phyloP scores from a whole-genome alignment of 1,140 invertebrate species.

The Pemphigus obesinymphae region DNA sequence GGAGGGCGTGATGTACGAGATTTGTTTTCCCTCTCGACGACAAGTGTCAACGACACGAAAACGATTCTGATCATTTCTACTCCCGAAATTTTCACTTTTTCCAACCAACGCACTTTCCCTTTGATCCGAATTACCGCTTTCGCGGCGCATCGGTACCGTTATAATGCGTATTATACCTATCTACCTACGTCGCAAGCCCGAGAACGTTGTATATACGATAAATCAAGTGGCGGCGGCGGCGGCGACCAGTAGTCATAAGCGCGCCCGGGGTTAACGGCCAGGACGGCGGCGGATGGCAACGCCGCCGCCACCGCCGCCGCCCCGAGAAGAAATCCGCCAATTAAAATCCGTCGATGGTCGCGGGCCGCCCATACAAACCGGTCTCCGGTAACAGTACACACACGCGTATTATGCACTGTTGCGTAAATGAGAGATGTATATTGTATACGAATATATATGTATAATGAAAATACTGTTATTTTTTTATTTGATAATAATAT shows the following conservation, averaged over 20 bases:
- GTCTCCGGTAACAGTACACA: background rate
- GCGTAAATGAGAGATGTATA: background rate
- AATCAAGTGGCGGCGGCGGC: background rate
- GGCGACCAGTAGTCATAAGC: background rate
- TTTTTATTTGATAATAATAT: background rate
- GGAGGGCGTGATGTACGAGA: background rate
- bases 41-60: background rate
- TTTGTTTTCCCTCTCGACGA: slow-evolving; percentile 6
- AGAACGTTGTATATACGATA: background rate
- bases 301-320: background rate
- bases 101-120: slow-evolving; percentile 34
- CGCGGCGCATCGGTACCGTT: slow-evolving; percentile 23
- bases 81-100: slow-evolving; percentile 36
- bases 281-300: background rate
- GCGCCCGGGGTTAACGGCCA: background rate
- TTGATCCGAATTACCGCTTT: slow-evolving; percentile 34
- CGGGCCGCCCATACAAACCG: slow-evolving; percentile 12
- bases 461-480: background rate
- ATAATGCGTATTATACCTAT: background rate
- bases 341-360: background rate
- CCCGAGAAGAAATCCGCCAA: slow-evolving; percentile 21
- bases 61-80: background rate
- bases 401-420: background rate
- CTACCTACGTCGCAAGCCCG: no score
- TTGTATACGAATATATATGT: background rate